phyloP scores from a whole-genome alignment of 2,888 invertebrate genomes.

The Agriopis aurantiaria region DNA sequence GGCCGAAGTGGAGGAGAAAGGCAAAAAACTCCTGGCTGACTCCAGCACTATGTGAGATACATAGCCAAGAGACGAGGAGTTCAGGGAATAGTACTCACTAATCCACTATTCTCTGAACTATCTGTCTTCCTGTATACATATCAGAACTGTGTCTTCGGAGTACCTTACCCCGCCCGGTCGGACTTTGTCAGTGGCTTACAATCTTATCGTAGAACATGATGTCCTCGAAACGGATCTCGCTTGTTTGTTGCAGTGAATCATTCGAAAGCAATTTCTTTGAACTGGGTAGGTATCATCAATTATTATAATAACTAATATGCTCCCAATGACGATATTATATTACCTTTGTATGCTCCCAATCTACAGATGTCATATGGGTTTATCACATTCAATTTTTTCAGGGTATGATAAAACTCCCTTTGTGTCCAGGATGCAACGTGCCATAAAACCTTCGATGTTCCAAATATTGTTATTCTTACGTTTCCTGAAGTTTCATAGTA shows the following conservation, averaged over 20 bases:
- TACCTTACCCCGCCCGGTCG: too few species aligned
- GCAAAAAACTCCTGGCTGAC: too few species aligned
- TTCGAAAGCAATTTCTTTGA: slow-evolving; percentile 13
- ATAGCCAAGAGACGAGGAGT: too few species aligned
- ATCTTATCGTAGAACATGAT: slow-evolving; percentile 24
- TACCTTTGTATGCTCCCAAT: neutral
- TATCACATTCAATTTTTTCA: neutral
- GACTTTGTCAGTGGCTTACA: neutral
- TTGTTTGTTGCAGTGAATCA: slow-evolving; percentile 22
- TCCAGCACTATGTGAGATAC: too few species aligned
- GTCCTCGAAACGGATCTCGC: slow-evolving; percentile 26
- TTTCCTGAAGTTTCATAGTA: neutral
- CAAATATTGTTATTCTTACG: neutral
- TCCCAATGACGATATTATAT: neutral
- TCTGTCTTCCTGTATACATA: too few species aligned
- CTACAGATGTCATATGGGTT: neutral
- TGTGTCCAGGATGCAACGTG: neutral
- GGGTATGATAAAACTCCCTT: neutral
- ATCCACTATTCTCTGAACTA: too few species aligned
- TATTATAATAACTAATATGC: neutral
- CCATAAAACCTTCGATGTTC: too few species aligned
- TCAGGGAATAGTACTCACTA: too few species aligned
- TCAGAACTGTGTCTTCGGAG: too few species aligned
- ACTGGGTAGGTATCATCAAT: neutral
- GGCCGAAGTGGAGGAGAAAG: too few species aligned